phyloP scores from a whole-genome alignment of 2,113 vertebrate species.

The Archocentrus centrarchus region DNA sequence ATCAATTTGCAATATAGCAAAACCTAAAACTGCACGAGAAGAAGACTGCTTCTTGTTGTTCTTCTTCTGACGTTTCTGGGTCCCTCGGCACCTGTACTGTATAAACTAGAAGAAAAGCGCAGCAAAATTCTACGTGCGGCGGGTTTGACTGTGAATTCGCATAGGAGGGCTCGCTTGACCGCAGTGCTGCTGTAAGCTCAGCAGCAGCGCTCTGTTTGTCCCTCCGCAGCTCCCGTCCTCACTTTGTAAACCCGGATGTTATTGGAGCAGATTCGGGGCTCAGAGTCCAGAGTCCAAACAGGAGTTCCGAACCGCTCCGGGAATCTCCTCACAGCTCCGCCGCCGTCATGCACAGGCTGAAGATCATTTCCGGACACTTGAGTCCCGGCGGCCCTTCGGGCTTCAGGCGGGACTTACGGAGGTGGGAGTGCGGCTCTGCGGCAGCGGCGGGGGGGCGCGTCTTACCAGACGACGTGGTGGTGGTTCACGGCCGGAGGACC shows the following conservation, averaged over 20 bases:
- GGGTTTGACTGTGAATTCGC: too few species aligned
- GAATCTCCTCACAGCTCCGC: not conserved
- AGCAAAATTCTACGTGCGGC: too few species aligned
- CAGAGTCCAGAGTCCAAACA: constrained; percentile 1
- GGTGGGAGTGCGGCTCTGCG: not conserved
- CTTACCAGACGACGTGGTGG: constrained; percentile 60
- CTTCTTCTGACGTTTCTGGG: too few species aligned
- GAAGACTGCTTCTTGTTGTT: too few species aligned
- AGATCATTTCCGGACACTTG: constrained; percentile 62
- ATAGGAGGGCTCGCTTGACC: too few species aligned
- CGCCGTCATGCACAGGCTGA: constrained; percentile 48
- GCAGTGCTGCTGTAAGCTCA: too few species aligned
- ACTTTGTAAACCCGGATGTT: not conserved
- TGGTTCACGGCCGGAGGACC: constrained; percentile 66
- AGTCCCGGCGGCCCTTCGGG: not conserved
- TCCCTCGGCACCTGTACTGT: too few species aligned
- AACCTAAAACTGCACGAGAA: too few species aligned
- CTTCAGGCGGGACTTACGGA: not conserved
- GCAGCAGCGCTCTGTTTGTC: not conserved
- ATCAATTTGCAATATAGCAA: too few species aligned
- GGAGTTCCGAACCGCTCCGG: not conserved
- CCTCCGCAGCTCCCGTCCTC: constrained; percentile 11
- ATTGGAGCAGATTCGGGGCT: not conserved
- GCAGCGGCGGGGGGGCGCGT: not conserved
- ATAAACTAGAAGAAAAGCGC: too few species aligned